Conservation (phyloP, 2,888 invertebrate genomes). For the Unio pictorum region DNA sequence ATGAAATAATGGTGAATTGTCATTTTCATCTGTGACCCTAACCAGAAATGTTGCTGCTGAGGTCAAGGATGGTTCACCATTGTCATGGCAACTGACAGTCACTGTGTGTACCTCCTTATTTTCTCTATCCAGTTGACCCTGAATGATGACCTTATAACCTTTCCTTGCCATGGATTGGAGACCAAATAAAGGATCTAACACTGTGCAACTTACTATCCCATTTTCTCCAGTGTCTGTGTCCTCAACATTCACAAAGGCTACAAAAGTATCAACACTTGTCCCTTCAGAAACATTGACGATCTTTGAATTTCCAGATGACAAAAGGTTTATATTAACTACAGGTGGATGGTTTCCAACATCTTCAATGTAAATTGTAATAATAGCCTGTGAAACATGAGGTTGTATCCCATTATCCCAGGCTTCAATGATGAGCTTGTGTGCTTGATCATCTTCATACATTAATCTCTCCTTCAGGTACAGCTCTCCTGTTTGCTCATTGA, state of each 20-base stretch:
- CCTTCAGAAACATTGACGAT: constrained; percentile 31
- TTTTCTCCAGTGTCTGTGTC: constrained; percentile 47
- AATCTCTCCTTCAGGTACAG: constrained; percentile 32
- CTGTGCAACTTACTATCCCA: constrained; percentile 34
- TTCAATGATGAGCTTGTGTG: constrained; percentile 35
- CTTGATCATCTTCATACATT: constrained; percentile 25
- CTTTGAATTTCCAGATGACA: constrained; percentile 25
- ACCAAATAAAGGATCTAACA: constrained; percentile 29
- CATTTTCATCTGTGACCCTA: constrained; percentile 85
- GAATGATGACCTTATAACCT: constrained; percentile 37
- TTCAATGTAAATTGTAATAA: constrained; percentile 76
- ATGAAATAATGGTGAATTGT: constrained; percentile 86
- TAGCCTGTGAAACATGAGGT: constrained; percentile 31
- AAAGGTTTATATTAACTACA: constrained; percentile 68
- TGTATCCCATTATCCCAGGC: constrained; percentile 36
- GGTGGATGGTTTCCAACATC: constrained; percentile 94
- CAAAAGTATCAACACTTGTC: constrained; percentile 33
- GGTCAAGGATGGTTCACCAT: constrained; percentile 29
- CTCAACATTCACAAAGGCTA: constrained; percentile 36
- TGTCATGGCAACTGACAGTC: constrained; percentile 28
- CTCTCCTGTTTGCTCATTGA: constrained; percentile 29
- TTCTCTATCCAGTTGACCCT: constrained; percentile 29
- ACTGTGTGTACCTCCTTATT: constrained; percentile 24
- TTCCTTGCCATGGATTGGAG: constrained; percentile 28
- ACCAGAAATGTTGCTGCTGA: constrained; percentile 33